Conservation (phyloP, 1,140 invertebrate species). For the Melanaphis sacchari region DNA sequence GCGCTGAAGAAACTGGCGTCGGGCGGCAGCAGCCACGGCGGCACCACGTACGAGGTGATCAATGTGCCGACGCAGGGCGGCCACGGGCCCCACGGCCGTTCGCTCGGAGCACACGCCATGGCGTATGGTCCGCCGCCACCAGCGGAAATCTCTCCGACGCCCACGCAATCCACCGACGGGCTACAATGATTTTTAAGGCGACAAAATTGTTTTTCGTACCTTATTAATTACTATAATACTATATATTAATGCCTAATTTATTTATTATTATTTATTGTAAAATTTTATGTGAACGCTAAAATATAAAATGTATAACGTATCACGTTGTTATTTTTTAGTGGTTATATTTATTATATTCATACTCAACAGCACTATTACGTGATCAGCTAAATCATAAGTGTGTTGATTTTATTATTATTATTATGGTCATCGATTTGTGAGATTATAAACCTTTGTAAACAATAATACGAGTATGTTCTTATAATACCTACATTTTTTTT, state of each 20-base stretch:
- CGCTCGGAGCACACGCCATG: background rate
- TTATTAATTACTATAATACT: too few relatives aligned
- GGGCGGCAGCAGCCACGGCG: slow-evolving; percentile 65
- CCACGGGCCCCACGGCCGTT: slow-evolving; percentile 22
- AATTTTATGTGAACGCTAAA: background rate
- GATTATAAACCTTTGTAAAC: too few relatives aligned
- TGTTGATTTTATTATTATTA: background rate
- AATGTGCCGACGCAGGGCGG: slow-evolving; percentile 60
- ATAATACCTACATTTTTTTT: too few relatives aligned
- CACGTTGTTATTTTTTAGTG: background rate
- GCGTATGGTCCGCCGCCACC: background rate
- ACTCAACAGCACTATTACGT: background rate
- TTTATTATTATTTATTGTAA: background rate
- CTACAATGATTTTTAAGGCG: background rate
- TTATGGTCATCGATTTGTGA: too few relatives aligned
- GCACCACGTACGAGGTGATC: slow-evolving; percentile 55
- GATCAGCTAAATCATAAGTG: background rate
- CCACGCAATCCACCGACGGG: background rate
- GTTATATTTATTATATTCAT: background rate
- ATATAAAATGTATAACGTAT: background rate
- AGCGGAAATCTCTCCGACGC: background rate
- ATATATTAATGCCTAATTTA: background rate
- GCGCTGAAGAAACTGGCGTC: slow-evolving; percentile 63
- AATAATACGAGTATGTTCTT: too few relatives aligned
- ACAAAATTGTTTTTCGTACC: too few relatives aligned